Evolutionary conservation across 2,888 invertebrate genomes (phyloP).

Genomic region (Scaptomyza polygonia): DNA sequence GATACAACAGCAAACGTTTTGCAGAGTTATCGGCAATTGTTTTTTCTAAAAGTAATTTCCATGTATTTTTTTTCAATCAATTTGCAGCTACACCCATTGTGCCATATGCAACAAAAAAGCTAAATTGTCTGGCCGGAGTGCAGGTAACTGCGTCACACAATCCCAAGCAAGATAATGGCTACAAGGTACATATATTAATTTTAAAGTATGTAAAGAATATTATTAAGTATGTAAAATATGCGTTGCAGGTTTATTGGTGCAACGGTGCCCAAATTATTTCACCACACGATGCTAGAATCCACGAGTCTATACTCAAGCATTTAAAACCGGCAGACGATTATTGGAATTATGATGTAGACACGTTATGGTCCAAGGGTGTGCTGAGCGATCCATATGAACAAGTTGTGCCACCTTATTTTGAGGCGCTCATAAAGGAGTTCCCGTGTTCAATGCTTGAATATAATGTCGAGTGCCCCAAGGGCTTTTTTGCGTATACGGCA

Average conservation of each 20-base stretch:
- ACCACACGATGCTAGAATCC: conserved; percentile 95
- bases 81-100: conserved; percentile 97
- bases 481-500: conserved; percentile 95
- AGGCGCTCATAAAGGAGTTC: conserved; percentile 86
- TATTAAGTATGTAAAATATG: background rate
- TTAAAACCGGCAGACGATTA: conserved; percentile 91
- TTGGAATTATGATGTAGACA: conserved; percentile 88
- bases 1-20: conserved; percentile 95
- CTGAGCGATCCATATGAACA: conserved; percentile 89
- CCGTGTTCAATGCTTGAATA: conserved; percentile 85
- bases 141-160: conserved; percentile 99
- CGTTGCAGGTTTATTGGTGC: conserved; percentile 91
- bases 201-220: background rate
- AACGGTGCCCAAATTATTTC: conserved; percentile 98
- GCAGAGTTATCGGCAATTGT: conserved; percentile 92
- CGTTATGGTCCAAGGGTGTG: conserved; percentile 86
- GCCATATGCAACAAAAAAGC: conserved; percentile 91
- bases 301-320: conserved; percentile 90
- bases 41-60: conserved; percentile 90
- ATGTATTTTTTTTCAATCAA: conserved; percentile 91
- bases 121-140: conserved; percentile 92
- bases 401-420: conserved; percentile 89
- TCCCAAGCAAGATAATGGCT: conserved; percentile 97
- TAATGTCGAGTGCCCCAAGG: conserved; percentile 86
- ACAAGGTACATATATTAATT: conserved; percentile 86